Evolutionary conservation across 2,797 vertebrate species (phyloP), one percentile per base, ranked within the genome.

Genomic region (Anniella stebbinsi): DNA sequence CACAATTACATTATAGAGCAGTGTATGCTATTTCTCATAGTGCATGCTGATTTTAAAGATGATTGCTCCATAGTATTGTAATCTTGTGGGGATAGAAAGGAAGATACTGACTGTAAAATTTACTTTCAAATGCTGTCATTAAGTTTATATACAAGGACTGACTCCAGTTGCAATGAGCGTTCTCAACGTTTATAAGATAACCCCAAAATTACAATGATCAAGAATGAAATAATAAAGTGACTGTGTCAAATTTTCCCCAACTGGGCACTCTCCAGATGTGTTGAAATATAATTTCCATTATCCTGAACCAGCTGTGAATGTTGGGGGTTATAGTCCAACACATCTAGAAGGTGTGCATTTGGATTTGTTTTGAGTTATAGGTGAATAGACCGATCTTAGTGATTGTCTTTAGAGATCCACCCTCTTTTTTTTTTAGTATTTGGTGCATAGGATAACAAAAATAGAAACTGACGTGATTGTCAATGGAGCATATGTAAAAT

Each of bases 111-210:
- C 66, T 36, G 45, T 51, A 89, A 78, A 70, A 12, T 57, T 57
- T 57, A 57, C 63, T 21, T 23, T 0, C 0, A 36, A 36, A 0
- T 30, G 78, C 89, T 23, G 66, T 76, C 84, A 3, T 23, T 86
- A 92, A 69, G 70, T 72, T 67, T 69, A 77, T 33, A 51, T 69
- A 17, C 76, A 0, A 0, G 8, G 2, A 13, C 6, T 85, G 69
- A 9, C 10, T 38, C 38, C 72, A 23, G 57, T 60, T 81, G 9
- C 13, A 30, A 45, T 81, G 66, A 8, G 48, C 38, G 80, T 60
- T 78, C 81, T 36, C n/a, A 10, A 5, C 28, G n/a, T 10, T 72
- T 60, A 60, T 57, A 76, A 15, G 36, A 0, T 11, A 78, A 38
- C 51, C 30, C 75, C 11, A 57, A 80, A 12, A 3, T 1, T 13